Evolutionary conservation across 2,797 vertebrate species (phyloP).

Genomic region (Rousettus madagascariensis): DNA sequence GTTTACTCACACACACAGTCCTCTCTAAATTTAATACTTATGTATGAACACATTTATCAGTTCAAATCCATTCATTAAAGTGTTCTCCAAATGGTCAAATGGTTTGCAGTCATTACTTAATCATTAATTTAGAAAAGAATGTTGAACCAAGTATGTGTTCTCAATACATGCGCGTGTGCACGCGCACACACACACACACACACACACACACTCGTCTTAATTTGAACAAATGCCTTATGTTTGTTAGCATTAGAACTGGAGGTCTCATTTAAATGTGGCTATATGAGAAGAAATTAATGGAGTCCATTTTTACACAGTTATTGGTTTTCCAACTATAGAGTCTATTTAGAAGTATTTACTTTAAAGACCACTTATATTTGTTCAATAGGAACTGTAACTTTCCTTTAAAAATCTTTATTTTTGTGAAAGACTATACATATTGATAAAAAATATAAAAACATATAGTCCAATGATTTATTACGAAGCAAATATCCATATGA

Average conservation of each 20-base stretch:
- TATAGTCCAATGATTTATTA: background rate
- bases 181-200: background rate
- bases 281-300: background rate
- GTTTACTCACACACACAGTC: background rate
- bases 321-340: background rate
- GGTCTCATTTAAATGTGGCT: background rate
- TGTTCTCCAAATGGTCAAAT: background rate
- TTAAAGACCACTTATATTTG: background rate
- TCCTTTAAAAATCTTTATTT: background rate
- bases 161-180: background rate
- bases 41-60: background rate
- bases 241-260: background rate
- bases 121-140: background rate
- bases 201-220: background rate
- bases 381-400: background rate
- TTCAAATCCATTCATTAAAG: background rate
- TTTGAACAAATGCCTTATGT: background rate
- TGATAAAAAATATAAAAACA: background rate
- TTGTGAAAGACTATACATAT: background rate
- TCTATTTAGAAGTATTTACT: background rate
- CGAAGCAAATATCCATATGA: background rate
- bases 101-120: background rate
- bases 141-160: background rate
- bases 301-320: background rate
- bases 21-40: background rate